Evolutionary conservation across 2,113 vertebrate genomes (phyloP).

Genomic region (Notarius lentiginosus): DNA sequence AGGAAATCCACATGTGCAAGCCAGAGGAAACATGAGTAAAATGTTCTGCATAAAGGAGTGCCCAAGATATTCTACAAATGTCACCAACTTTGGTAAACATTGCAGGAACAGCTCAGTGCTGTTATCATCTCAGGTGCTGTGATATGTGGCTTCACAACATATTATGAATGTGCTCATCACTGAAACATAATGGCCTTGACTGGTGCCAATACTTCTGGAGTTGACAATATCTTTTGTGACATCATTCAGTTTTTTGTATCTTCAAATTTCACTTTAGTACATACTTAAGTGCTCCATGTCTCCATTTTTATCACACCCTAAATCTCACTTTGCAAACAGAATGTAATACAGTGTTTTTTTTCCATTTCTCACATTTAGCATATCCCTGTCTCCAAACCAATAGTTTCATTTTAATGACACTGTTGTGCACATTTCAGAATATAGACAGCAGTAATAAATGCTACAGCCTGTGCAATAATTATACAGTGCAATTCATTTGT

Average conservation of each 20-base stretch:
- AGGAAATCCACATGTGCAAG: background rate
- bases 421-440: background rate
- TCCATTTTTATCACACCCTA: background rate
- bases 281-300: background rate
- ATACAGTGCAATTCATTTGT: slow-evolving; percentile 32
- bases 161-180: background rate
- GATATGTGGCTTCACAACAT: background rate
- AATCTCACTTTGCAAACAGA: slow-evolving; percentile 1
- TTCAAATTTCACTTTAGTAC: background rate
- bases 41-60: background rate
- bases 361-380: slow-evolving; percentile 6
- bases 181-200: background rate
- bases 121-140: background rate
- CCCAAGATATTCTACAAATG: background rate
- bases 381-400: background rate
- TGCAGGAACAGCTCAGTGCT: background rate
- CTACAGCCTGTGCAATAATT: slow-evolving; percentile 37
- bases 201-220: background rate
- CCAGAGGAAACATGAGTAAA: background rate
- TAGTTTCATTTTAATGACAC: slow-evolving; percentile 27
- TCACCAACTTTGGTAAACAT: background rate
- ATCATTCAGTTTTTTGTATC: background rate
- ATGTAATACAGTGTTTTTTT: slow-evolving; percentile 13
- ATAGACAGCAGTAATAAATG: slow-evolving; percentile 32
- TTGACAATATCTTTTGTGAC: background rate